Percentiles rank a stretch among this genome's conserved stretches.
Evolutionary conservation across 1,140 invertebrate species (phyloP).

Genomic region (Neelides sp.): DNA sequence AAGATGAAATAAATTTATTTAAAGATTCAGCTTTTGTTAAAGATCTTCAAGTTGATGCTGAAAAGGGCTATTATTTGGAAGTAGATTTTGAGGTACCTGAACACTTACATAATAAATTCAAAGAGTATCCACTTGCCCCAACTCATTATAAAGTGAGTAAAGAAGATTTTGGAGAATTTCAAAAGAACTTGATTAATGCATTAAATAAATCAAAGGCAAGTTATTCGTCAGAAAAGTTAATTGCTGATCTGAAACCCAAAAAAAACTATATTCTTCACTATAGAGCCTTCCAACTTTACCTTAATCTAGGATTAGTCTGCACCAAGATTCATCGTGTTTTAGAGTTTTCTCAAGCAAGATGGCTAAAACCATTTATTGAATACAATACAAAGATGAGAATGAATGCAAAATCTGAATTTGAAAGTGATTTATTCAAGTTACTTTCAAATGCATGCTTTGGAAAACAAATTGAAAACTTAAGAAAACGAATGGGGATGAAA

Average conservation of each 20-base stretch:
- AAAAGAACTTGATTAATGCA: constrained; percentile 2
- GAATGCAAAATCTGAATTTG: background rate
- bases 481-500: constrained; percentile 28
- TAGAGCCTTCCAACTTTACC: constrained; percentile 1
- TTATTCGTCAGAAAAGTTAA: constrained; percentile 4
- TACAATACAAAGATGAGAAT: background rate
- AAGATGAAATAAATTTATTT: background rate
- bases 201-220: background rate
- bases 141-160: constrained; percentile 30
- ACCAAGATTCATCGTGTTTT: background rate
- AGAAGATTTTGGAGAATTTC: constrained; percentile 8
- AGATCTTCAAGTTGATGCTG: constrained; percentile 34
- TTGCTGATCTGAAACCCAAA: constrained; percentile 8
- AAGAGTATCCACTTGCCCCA: constrained; percentile 40
- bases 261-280: constrained; percentile 19
- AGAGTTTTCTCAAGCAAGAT: background rate
- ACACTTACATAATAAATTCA: constrained; percentile 41
- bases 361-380: constrained; percentile 2
- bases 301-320: constrained; percentile 9
- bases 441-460: constrained; percentile 23
- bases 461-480: constrained; percentile 32
- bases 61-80: constrained; percentile 43
- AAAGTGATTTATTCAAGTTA: background rate
- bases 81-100: constrained; percentile 34
- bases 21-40: constrained; percentile 20